These are phyloP conservation scores for Sebastolobus altivelis DNA, from an alignment of 2,797 vertebrate species.

Conservation along the genomic window DNA sequence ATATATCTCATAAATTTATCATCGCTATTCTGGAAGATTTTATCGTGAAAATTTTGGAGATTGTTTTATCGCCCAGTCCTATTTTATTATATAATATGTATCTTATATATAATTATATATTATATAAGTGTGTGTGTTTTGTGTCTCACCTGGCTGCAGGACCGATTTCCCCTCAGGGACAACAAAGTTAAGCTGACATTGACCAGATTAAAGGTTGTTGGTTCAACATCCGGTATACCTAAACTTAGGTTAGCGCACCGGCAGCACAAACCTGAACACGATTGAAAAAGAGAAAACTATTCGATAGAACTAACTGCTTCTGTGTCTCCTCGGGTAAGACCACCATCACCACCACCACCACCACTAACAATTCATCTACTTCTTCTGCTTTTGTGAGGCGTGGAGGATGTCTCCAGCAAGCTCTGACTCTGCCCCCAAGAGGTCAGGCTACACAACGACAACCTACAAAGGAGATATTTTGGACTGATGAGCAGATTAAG, in stretches of 20 bases:
- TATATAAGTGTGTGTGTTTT: not conserved
- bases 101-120: too few relatives aligned
- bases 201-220: conserved; percentile 1
- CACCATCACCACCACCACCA: not conserved
- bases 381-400: not conserved
- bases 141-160: not conserved
- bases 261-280: not conserved
- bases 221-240: not conserved
- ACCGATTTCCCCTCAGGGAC: not conserved
- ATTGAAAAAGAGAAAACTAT: not conserved
- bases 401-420: not conserved
- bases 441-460: conserved; percentile 1
- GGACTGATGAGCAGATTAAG: not conserved
- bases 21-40: not conserved
- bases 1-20: not conserved
- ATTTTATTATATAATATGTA: too few relatives aligned
- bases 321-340: not conserved
- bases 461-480: not conserved
- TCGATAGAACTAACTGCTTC: not conserved
- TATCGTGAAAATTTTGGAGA: not conserved
- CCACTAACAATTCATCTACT: not conserved
- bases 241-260: not conserved
- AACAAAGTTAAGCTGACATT: not conserved
- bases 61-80: not conserved
- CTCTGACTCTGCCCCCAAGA: conserved; percentile 20